Evolutionary conservation across 2,888 invertebrate species (phyloP).

Genomic region (Choreutis nemorana): DNA sequence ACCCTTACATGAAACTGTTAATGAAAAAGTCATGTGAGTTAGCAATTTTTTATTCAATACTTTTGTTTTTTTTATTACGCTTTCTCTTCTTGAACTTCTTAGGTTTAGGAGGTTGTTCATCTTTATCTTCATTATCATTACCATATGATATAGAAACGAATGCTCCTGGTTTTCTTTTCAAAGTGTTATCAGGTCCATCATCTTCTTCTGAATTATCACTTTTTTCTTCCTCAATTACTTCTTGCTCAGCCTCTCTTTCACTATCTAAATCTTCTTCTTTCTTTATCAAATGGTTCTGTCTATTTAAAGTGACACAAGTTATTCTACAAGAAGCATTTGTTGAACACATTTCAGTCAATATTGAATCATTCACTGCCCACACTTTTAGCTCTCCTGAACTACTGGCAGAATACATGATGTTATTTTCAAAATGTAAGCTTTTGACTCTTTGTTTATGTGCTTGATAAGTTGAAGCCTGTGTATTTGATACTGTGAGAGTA

Average conservation of each 20-base stretch:
- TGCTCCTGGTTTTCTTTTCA: constrained; percentile 42
- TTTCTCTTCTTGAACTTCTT: constrained; percentile 46
- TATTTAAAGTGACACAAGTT: constrained; percentile 73
- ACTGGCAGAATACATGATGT: constrained; percentile 73
- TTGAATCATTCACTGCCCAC: constrained; percentile 61
- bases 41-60: no score
- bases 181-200: constrained; percentile 12
- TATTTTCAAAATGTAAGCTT: constrained; percentile 64
- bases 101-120: constrained; percentile 21
- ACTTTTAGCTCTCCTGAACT: constrained; percentile 83
- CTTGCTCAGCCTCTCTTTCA: constrained; percentile 16
- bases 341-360: constrained; percentile 61
- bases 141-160: constrained; percentile 51
- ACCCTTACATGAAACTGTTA: no score
- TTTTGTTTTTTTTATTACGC: constrained; percentile 34
- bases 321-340: constrained; percentile 75
- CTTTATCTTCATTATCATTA: constrained; percentile 23
- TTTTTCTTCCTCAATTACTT: constrained; percentile 16
- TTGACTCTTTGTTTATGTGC: constrained; percentile 76
- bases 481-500: constrained; percentile 62
- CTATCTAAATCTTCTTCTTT: constrained; percentile 31
- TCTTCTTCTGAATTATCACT: constrained; percentile 26
- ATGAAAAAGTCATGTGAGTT: no score
- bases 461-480: constrained; percentile 45
- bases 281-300: constrained; percentile 42